Conservation (phyloP, 2,797 vertebrate genomes). For the Phalloptychus januarius region DNA sequence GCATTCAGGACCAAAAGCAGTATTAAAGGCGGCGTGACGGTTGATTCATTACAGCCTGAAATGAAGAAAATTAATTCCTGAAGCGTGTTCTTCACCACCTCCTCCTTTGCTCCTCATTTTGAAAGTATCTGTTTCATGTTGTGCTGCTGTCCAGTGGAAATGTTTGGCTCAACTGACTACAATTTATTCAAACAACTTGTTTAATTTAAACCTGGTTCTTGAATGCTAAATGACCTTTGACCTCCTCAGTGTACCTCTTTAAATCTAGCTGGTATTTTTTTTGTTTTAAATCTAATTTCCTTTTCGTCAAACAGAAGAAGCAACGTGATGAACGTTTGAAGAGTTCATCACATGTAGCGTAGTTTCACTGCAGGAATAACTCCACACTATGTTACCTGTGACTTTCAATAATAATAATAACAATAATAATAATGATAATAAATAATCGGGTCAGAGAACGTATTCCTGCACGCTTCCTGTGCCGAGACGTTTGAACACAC, state of each 20-base stretch:
- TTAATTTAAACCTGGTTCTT: background rate
- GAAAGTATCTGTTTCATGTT: background rate
- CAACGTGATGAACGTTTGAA: background rate
- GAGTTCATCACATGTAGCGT: background rate
- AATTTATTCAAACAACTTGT: background rate
- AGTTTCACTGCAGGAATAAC: background rate
- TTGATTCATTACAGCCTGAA: background rate
- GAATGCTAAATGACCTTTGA: background rate
- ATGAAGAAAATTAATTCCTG: background rate
- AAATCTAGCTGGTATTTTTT: background rate
- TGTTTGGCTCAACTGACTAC: background rate
- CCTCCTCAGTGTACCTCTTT: background rate
- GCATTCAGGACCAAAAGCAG: background rate
- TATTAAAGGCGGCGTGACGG: background rate
- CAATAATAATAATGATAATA: slow-evolving; percentile 12
- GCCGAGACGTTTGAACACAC: slow-evolving; percentile 45
- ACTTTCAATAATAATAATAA: slow-evolving; percentile 19
- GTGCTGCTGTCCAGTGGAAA: background rate
- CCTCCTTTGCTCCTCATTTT: background rate
- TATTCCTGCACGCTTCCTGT: background rate
- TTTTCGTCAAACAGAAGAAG: background rate
- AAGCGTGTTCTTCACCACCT: background rate
- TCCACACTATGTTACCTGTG: background rate
- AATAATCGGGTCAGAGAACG: background rate
- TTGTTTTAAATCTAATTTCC: background rate